Percentiles rank a stretch among this genome's conserved stretches.
Conservation (phyloP, 1,140 invertebrate species). For the Trachymyrmex septentrionalis region DNA sequence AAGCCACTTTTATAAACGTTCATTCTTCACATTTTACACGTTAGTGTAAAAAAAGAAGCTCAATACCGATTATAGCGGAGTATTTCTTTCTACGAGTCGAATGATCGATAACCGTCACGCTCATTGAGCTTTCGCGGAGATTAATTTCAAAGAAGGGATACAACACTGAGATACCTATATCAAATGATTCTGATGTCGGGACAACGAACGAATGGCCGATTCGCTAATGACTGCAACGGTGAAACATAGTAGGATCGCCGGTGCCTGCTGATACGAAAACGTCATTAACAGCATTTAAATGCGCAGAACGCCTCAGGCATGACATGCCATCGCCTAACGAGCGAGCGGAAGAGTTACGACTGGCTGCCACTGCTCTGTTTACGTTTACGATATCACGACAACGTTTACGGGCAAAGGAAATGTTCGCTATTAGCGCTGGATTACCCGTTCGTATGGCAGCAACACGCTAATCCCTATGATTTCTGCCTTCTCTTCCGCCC, state of each 20-base stretch:
- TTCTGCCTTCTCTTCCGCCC: slow-evolving; percentile 59
- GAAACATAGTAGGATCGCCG: slow-evolving; percentile 1
- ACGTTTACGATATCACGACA: slow-evolving; percentile 78
- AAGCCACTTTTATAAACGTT: neutral
- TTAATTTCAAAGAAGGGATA: slow-evolving; percentile 16
- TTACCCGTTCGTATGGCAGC: slow-evolving; percentile 74
- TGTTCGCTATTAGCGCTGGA: slow-evolving; percentile 77
- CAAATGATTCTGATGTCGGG: neutral
- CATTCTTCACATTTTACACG: neutral
- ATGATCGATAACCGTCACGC: neutral
- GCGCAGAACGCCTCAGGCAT: slow-evolving; percentile 68
- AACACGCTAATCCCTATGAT: slow-evolving; percentile 77
- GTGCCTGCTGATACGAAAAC: slow-evolving; percentile 73
- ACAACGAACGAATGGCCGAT: slow-evolving; percentile 35
- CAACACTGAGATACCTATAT: slow-evolving; percentile 15
- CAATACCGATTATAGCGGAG: neutral
- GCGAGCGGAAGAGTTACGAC: slow-evolving; percentile 78
- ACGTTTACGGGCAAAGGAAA: slow-evolving; percentile 78
- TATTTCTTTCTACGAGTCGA: neutral
- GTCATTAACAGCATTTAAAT: slow-evolving; percentile 81
- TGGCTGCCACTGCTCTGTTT: slow-evolving; percentile 74
- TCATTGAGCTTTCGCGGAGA: neutral
- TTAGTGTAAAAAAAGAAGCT: neutral
- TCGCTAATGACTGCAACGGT: slow-evolving; percentile 35
- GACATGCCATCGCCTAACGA: slow-evolving; percentile 79